phyloP scores from a whole-genome alignment of 37 sponge, comb jelly and placozoan genomes.

The Aplysina aerophoba region DNA sequence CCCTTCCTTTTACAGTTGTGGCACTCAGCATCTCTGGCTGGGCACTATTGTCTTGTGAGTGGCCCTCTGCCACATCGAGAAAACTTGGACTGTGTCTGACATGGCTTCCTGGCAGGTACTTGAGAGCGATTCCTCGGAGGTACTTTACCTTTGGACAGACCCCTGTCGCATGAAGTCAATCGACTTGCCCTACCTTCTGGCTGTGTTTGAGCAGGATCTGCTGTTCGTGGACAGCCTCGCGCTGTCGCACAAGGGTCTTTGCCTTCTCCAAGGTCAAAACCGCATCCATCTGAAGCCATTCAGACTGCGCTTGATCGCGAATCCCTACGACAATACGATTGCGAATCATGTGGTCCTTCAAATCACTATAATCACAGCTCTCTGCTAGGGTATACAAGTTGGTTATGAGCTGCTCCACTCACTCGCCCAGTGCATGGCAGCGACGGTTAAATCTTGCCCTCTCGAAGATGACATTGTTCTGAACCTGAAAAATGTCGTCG shows the following conservation, averaged over 20 bases:
- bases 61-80: slow-evolving; percentile 26
- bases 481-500: slow-evolving; percentile 39
- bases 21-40: slow-evolving; percentile 50
- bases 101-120: neutral
- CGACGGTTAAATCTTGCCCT: slow-evolving; percentile 43
- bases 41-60: slow-evolving; percentile 12
- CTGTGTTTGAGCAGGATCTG: slow-evolving; percentile 5
- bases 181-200: neutral
- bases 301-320: slow-evolving; percentile 36
- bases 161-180: neutral
- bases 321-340: too few species aligned
- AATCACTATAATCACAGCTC: slow-evolving; percentile 34
- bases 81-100: neutral
- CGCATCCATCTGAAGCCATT: slow-evolving; percentile 41
- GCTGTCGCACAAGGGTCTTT: slow-evolving; percentile 39
- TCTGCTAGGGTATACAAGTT: slow-evolving; percentile 32
- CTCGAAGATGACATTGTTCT: slow-evolving; percentile 40
- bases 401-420: slow-evolving; percentile 38
- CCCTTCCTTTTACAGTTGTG: slow-evolving; percentile 38
- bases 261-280: slow-evolving; percentile 47
- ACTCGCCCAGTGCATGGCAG: slow-evolving; percentile 7
- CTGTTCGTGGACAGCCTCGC: slow-evolving; percentile 55
- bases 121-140: neutral
- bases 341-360: slow-evolving; percentile 10
- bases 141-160: neutral